These are phyloP conservation scores for Cynopterus brachyotis DNA, from an alignment of 2,113 vertebrate genomes.

Conservation along the genomic window DNA sequence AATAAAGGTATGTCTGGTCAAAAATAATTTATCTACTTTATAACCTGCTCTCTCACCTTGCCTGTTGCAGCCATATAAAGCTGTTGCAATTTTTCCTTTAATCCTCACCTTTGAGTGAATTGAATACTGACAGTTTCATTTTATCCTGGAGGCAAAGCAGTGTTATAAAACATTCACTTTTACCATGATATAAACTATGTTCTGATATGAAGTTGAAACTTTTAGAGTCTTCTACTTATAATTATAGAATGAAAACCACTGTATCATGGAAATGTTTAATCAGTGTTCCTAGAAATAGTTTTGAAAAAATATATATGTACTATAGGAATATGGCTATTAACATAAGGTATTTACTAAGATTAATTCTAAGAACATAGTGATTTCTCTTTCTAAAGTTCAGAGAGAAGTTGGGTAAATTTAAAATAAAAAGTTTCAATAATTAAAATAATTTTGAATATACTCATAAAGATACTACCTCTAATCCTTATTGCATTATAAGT, in stretches of 20 bases:
- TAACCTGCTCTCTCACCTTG: constrained; percentile 74
- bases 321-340: constrained; percentile 75
- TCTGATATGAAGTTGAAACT: constrained; percentile 78
- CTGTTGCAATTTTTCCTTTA: constrained; percentile 80
- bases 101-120: constrained; percentile 80
- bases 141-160: constrained; percentile 77
- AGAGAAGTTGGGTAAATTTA: constrained; percentile 54
- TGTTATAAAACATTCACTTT: constrained; percentile 81
- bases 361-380: constrained; percentile 77
- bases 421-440: constrained; percentile 51
- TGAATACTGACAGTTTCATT: constrained; percentile 78
- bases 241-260: constrained; percentile 62
- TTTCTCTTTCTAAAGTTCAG: constrained; percentile 74
- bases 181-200: constrained; percentile 75
- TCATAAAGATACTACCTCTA: constrained; percentile 50
- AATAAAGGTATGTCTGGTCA: constrained; percentile 73
- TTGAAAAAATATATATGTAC: constrained; percentile 71
- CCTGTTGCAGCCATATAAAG: constrained; percentile 73
- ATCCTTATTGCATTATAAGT: constrained; percentile 60
- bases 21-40: constrained; percentile 76
- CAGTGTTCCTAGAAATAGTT: constrained; percentile 72
- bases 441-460: constrained; percentile 43
- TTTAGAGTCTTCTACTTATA: constrained; percentile 79
- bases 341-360: constrained; percentile 73
- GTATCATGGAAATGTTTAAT: constrained; percentile 79